Conservation (phyloP, 1,140 invertebrate species). For the Drosophila obscura region DNA sequence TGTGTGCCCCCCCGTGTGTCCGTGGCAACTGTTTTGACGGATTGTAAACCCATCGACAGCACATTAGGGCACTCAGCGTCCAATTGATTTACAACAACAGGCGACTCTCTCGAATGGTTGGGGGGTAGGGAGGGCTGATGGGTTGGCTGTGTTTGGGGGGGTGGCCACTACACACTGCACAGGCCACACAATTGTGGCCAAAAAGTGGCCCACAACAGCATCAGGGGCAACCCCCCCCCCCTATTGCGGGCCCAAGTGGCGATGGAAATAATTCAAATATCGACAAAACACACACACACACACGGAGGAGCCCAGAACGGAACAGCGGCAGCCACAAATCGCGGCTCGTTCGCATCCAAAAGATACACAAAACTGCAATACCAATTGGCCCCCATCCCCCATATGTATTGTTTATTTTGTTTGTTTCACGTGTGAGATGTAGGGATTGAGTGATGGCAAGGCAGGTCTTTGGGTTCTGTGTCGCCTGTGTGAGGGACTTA, state of each 20-base stretch:
- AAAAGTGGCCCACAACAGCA: constrained; percentile 60
- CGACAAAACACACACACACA: constrained; percentile 58
- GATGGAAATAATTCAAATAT: constrained; percentile 78
- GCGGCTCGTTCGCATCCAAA: constrained; percentile 49
- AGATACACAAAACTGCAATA: constrained; percentile 53
- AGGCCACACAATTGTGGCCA: constrained; percentile 73
- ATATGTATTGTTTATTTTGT: constrained; percentile 51
- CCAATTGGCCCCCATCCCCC: neutral
- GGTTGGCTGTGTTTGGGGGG: neutral
- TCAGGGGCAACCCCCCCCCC: constrained; percentile 16
- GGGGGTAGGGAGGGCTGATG: neutral
- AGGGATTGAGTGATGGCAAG: constrained; percentile 4
- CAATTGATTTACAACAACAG: constrained; percentile 69
- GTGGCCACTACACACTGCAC: constrained; percentile 3
- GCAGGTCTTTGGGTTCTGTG: neutral
- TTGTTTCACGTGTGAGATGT: constrained; percentile 34
- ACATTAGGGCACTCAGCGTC: constrained; percentile 68
- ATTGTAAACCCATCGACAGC: constrained; percentile 80
- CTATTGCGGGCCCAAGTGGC: constrained; percentile 42
- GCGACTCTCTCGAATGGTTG: constrained; percentile 8
- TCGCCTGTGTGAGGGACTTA: constrained; percentile 1
- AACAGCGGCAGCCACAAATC: constrained; percentile 56
- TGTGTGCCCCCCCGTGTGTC: constrained; percentile 5
- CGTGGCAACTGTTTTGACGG: constrained; percentile 73
- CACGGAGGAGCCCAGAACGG: neutral